A percentile compares a stretch with the other conserved stretches of the same genome.
Conservation (phyloP, 1,140 invertebrate genomes). For the Habropoda laboriosa region DNA sequence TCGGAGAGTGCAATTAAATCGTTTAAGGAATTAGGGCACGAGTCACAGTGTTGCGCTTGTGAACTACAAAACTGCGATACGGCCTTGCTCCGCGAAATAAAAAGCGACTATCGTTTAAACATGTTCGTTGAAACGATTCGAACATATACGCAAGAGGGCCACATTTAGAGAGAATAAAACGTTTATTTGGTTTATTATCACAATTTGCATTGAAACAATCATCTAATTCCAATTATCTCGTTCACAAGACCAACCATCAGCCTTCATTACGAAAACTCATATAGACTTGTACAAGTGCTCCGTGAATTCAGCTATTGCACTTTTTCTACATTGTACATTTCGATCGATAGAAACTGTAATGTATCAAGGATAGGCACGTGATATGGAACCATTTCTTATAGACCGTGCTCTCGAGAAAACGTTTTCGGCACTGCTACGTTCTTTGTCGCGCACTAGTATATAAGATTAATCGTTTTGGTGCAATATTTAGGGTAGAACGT, state of each 20-base stretch:
- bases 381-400: conserved; percentile 2
- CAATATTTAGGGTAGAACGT: conserved; percentile 67
- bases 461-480: conserved; percentile 52
- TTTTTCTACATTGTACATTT: conserved; percentile 78
- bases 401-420: not conserved
- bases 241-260: not conserved
- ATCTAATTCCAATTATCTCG: not conserved
- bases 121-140: no score
- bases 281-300: conserved; percentile 25
- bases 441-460: conserved; percentile 18
- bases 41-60: not conserved
- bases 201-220: not conserved
- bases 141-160: not conserved
- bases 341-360: conserved; percentile 59
- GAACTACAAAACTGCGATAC: not conserved
- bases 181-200: not conserved
- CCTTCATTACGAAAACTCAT: conserved; percentile 1
- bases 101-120: not conserved
- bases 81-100: not conserved
- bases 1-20: conserved; percentile 7
- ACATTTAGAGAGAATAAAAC: not conserved
- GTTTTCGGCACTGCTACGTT: conserved; percentile 2
- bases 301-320: conserved; percentile 70
- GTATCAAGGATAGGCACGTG: conserved; percentile 29
- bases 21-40: not conserved